Evolutionary conservation across 2,113 vertebrate species (phyloP).

Genomic region (Columbina picui): DNA sequence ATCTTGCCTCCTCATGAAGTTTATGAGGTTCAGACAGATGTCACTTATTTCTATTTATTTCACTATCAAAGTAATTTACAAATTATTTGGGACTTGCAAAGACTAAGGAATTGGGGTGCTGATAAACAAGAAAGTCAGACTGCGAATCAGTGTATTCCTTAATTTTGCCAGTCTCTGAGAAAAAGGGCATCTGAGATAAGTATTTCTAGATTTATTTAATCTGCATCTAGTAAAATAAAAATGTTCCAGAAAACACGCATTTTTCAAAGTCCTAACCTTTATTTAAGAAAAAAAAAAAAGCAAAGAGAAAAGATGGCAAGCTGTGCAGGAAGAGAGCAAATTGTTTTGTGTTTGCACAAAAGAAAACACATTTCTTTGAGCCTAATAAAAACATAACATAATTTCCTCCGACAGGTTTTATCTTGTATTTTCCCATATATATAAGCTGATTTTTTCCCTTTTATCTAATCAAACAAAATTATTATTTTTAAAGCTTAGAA

Average conservation of each 20-base stretch:
- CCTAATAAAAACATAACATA: constrained; percentile 19
- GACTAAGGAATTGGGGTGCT: neutral
- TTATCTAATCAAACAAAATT: constrained; percentile 5
- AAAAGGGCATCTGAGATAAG: neutral
- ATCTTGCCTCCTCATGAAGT: neutral
- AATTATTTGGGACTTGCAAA: neutral
- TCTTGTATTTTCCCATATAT: constrained; percentile 48
- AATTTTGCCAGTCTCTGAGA: neutral
- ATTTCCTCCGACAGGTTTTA: constrained; percentile 50
- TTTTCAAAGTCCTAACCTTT: neutral
- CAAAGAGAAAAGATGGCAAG: neutral
- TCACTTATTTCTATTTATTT: neutral
- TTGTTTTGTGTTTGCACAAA: constrained; percentile 15
- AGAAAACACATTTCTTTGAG: constrained; percentile 30
- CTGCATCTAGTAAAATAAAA: neutral
- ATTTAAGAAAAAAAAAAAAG: neutral
- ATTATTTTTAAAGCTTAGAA: neutral
- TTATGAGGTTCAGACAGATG: neutral
- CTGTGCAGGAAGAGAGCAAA: constrained; percentile 36
- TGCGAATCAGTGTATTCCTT: neutral
- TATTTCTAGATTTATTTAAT: constrained; percentile 7
- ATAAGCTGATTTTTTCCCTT: neutral
- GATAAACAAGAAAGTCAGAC: neutral
- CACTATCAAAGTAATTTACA: neutral
- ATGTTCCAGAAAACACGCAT: neutral